Conservation (phyloP, 2,797 vertebrate species). For the Chiroxiphia lanceolata region DNA sequence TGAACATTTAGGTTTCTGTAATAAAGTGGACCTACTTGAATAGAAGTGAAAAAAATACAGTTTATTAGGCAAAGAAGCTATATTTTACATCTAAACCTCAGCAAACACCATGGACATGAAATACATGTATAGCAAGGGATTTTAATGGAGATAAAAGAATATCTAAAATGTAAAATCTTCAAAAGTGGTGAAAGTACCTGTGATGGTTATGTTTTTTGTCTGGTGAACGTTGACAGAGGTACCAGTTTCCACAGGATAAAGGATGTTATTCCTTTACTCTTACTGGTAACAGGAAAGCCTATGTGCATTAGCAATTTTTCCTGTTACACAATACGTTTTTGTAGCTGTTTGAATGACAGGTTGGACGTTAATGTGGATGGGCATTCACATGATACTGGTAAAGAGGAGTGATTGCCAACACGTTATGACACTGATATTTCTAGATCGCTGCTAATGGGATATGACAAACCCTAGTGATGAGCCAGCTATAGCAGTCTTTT, state of each 20-base stretch:
- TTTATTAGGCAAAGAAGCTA: not conserved
- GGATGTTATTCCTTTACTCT: not conserved
- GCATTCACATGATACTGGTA: not conserved
- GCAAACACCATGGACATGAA: not conserved
- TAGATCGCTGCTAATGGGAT: not conserved
- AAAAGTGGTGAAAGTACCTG: not conserved
- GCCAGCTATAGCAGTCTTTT: not conserved
- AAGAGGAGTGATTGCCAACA: not conserved
- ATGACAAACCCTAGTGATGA: not conserved
- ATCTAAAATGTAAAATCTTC: not conserved
- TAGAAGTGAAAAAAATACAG: not conserved
- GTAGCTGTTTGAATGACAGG: not conserved
- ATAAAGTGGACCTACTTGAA: constrained; percentile 44
- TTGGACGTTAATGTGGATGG: not conserved
- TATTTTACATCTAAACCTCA: not conserved
- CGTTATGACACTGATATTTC: not conserved
- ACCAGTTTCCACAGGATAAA: not conserved
- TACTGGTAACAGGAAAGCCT: not conserved
- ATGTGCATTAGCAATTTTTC: not conserved
- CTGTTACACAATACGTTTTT: not conserved
- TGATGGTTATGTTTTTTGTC: not conserved
- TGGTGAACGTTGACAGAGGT: not conserved
- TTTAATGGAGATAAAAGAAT: not conserved
- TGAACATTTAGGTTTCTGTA: constrained; percentile 36
- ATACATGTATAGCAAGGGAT: not conserved